phyloP scores from a whole-genome alignment of 1,140 invertebrate species.

The Eriosoma lanigerum region DNA sequence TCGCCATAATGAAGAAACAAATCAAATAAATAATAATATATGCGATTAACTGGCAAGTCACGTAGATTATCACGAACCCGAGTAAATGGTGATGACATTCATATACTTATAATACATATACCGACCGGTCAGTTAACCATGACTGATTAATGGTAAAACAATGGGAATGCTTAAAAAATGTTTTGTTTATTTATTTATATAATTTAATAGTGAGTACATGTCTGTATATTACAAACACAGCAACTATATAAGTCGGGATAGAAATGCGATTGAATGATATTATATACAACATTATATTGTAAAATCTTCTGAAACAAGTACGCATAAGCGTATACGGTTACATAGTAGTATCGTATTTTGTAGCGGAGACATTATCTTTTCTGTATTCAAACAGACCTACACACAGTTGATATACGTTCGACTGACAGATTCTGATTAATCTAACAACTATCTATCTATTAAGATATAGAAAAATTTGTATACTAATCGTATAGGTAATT shows the following conservation, averaged over 20 bases:
- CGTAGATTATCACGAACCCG: neutral
- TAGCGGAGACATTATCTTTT: no score
- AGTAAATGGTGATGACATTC: neutral
- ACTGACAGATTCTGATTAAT: no score
- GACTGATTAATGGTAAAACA: conserved; percentile 29
- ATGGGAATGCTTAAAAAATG: neutral
- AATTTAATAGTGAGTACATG: neutral
- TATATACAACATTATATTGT: no score
- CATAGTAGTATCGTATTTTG: no score
- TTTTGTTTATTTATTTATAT: neutral
- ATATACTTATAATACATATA: no score
- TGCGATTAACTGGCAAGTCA: conserved; percentile 26
- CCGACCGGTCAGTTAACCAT: conserved; percentile 1
- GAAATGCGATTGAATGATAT: neutral
- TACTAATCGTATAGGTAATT: no score
- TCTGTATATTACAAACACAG: neutral
- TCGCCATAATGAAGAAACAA: conserved; percentile 39
- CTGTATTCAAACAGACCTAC: no score
- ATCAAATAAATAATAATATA: neutral
- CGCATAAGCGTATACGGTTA: no score
- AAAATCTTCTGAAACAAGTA: no score
- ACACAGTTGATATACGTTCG: no score
- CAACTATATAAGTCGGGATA: neutral
- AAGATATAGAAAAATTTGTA: no score
- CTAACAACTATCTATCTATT: no score